phyloP scores from a whole-genome alignment of 2,888 invertebrate genomes.

The Phyto melanocephala region DNA sequence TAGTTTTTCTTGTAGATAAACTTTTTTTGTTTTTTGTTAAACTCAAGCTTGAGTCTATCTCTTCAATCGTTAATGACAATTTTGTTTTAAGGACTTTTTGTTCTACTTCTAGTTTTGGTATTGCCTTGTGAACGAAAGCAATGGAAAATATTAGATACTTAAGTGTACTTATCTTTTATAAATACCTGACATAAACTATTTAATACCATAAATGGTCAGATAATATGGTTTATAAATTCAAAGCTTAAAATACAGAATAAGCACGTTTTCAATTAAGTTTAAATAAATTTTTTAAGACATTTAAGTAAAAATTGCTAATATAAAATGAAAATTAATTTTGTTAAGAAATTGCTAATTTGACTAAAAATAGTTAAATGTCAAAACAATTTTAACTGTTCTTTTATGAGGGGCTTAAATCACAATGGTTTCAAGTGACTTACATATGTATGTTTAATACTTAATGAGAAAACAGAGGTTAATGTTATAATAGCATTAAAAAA shows the following conservation, averaged over 20 bases:
- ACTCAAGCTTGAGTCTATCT: neutral
- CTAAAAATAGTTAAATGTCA: too few species aligned
- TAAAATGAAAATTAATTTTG: too few species aligned
- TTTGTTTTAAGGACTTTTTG: conserved; percentile 14
- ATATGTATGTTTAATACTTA: too few species aligned
- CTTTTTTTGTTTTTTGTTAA: neutral
- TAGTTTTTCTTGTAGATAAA: conserved; percentile 4
- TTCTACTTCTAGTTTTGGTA: neutral
- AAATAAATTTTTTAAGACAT: too few species aligned
- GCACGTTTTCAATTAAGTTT: too few species aligned
- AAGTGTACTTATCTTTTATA: conserved; percentile 7
- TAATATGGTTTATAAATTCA: neutral
- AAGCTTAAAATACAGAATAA: neutral
- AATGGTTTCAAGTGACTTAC: too few species aligned
- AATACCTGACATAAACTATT: neutral
- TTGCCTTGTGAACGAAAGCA: neutral
- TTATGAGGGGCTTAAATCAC: too few species aligned
- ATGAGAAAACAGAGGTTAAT: neutral
- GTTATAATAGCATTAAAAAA: too few species aligned
- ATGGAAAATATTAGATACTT: neutral
- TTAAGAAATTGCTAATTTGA: too few species aligned
- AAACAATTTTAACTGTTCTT: too few species aligned
- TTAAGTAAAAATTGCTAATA: too few species aligned
- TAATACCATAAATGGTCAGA: neutral
- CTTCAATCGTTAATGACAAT: conserved; percentile 14